Evolutionary conservation across 2,888 invertebrate species (phyloP).

Genomic region (Phortica okadai): DNA sequence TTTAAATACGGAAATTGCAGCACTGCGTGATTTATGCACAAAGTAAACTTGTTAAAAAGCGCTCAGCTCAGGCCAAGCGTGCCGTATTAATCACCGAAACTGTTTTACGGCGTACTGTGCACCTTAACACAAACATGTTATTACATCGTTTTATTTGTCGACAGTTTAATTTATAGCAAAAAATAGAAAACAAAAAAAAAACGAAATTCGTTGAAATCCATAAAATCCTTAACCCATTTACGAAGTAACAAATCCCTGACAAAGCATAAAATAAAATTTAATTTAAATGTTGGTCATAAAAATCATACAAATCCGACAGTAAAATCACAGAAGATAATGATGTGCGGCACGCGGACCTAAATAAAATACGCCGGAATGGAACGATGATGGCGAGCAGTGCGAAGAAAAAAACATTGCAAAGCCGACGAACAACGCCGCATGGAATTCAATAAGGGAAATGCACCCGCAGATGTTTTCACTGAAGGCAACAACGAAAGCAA

Average conservation of each 20-base stretch:
- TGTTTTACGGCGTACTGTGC: too few species aligned
- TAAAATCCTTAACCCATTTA: constrained; percentile 11
- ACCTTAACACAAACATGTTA: too few species aligned
- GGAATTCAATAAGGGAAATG: not conserved
- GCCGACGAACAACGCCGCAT: not conserved
- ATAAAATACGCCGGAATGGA: not conserved
- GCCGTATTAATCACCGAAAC: too few species aligned
- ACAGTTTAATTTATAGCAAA: not conserved
- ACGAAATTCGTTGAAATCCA: not conserved
- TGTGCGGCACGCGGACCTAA: not conserved
- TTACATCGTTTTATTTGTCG: too few species aligned
- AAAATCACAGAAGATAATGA: constrained; percentile 25
- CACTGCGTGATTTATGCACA: too few species aligned
- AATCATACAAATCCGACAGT: constrained; percentile 28
- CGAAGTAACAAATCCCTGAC: constrained; percentile 15
- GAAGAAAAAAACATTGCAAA: not conserved
- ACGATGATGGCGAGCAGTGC: not conserved
- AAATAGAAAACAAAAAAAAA: not conserved
- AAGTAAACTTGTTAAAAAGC: too few species aligned
- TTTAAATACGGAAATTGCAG: too few species aligned
- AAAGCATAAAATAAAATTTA: constrained; percentile 29
- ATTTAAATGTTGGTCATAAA: constrained; percentile 29
- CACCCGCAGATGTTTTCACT: constrained; percentile 14
- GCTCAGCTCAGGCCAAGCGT: too few species aligned
- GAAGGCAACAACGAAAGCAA: constrained; percentile 1